Evolutionary conservation across 1,140 invertebrate species (phyloP), one percentile per base, ranked within the genome.

Genomic region (Ptiloglossa arizonensis): DNA sequence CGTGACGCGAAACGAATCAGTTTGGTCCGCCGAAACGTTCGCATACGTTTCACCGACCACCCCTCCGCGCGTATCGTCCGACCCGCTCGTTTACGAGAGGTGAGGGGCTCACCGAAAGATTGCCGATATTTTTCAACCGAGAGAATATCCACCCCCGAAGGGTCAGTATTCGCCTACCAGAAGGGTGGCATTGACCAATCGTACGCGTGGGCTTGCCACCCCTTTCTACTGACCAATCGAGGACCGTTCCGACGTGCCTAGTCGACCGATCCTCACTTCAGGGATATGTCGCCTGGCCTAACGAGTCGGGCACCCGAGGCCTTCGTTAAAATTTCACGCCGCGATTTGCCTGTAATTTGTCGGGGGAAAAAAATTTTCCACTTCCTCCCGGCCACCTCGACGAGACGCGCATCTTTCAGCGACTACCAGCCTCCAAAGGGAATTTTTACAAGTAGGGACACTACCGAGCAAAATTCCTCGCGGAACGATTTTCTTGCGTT

Each of bases 151-250:
- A 87, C 87, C 89, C 85, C 83, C 81, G 60, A 88, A 85, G 86
- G 90, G 90, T 91, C 89, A 90, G 88, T 83, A 89, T 89, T 89
- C 83, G 87, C 66, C 69, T 79, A 62, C 76, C 80, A 79, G 77
- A 88, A 90, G 91, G 90, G 89, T 89, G 68, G 67, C 77, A 79
- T 87, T 89, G 86, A 88, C 92, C 91, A 93, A 93, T 93, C 86
- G 82, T 50, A 86, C 63, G 81, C 86, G 88, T 86, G 85, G 90
- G 87, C 88, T 87, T 87, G 88, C 87, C 91, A 89, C 88, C 88
- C 82, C 68, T 81, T 82, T 81, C 57, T 74, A 78, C 86, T 92
- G 91, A 92, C 92, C 92, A 93, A 92, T 93, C 87, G 88, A 91
- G 86, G 75, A 87, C 80, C 87, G 81, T 79, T 83, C 59, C 79